Evolutionary conservation across 1,140 invertebrate genomes (phyloP).

Genomic region (Acyrthosiphon pisum): DNA sequence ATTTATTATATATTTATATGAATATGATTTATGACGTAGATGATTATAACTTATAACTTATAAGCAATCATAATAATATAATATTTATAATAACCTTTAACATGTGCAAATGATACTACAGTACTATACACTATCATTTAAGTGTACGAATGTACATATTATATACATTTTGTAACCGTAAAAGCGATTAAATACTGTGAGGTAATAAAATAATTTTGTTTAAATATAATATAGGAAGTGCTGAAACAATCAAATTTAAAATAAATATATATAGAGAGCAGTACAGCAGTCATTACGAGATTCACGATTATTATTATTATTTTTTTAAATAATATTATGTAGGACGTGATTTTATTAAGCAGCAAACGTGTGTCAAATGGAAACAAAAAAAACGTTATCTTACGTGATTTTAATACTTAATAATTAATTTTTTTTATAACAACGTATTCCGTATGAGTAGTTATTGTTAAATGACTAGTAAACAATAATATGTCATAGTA

Average conservation of each 20-base stretch:
- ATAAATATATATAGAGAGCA: neutral
- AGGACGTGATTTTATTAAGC: neutral
- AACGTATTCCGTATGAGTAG: neutral
- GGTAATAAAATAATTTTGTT: neutral
- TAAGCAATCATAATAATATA: neutral
- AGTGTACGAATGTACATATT: neutral
- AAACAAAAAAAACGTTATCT: neutral
- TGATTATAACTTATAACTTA: neutral
- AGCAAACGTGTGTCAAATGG: neutral
- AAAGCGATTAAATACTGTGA: neutral
- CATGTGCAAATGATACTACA: neutral
- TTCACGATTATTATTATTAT: neutral
- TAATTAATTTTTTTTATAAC: neutral
- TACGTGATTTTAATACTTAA: conserved; percentile 8
- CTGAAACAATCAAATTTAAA: neutral
- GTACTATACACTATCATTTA: neutral
- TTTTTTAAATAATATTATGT: neutral
- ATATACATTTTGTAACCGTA: neutral
- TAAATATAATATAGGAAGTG: neutral
- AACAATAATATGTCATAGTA: neutral
- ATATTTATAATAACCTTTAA: conserved; percentile 17
- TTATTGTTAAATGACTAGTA: conserved; percentile 1
- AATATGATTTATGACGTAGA: neutral
- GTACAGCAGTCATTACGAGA: neutral
- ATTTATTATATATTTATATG: neutral